phyloP scores from a whole-genome alignment of 2,888 invertebrate species.

The Pegoplata infirma region DNA sequence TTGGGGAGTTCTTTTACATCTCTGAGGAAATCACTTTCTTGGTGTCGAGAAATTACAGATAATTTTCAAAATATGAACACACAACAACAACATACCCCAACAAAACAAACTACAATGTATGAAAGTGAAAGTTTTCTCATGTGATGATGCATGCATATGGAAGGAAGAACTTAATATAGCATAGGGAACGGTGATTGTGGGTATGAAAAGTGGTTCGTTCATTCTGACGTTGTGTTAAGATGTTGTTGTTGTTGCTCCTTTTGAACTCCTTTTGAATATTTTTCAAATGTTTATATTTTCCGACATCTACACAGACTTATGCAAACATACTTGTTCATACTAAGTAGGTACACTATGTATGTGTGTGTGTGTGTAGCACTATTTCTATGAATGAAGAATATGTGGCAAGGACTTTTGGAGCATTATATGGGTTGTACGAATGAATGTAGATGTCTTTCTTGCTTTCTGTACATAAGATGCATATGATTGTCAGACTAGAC shows the following conservation, averaged over 20 bases:
- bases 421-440: conserved; percentile 4
- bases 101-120: conserved; percentile 39
- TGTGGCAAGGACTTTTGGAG: conserved; percentile 59
- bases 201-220: conserved; percentile 47
- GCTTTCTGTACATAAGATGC: conserved; percentile 38
- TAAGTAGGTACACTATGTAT: background rate
- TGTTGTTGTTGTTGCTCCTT: conserved; percentile 59
- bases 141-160: background rate
- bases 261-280: conserved; percentile 64
- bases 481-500: conserved; percentile 48
- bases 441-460: background rate
- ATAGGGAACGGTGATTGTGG: conserved; percentile 14
- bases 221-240: conserved; percentile 50
- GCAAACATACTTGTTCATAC: conserved; percentile 22
- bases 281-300: conserved; percentile 72
- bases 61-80: conserved; percentile 67
- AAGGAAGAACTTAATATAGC: conserved; percentile 13
- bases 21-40: conserved; percentile 59
- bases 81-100: background rate
- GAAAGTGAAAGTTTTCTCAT: conserved; percentile 59
- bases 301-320: conserved; percentile 56
- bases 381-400: conserved; percentile 58
- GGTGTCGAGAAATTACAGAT: conserved; percentile 72
- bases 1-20: conserved; percentile 55
- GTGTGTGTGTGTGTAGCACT: background rate